Base-by-base conservation (phyloP, 2,888 invertebrate species). In the Sturmia bella region DNA sequence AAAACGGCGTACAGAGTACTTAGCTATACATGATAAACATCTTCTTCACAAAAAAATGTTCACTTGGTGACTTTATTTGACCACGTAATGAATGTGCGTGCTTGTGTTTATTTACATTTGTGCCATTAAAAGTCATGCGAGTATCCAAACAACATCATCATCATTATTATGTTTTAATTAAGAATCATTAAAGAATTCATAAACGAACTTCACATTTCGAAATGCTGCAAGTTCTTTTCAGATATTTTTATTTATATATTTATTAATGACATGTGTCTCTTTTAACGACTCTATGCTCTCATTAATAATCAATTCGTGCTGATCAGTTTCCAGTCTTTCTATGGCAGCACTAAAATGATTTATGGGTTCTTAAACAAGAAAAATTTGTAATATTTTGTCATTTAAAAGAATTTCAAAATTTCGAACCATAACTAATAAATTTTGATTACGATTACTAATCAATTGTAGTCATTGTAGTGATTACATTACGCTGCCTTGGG, bases 141-240 rank as follows among this genome's bases (percentile, higher is more conserved):
- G 12, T 7, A n/a, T 54, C 21, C 24, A 37, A 32, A 21, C 37
- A 45, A 19, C 32, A 70, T 64, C 48, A 56, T 64, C 48, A 56
- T 64, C 63, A 57, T 72, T 24, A 64, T 64, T 56, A 78, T 3
- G 63, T 78, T 78, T 78, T 72, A 70, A 72, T 78, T 78, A 64
- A 78, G 52, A 57, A 57, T 50, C 64, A 64, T 78, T 64, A 56
- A 78, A 50, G 21, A 59, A 59, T 61, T 61, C 24, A 48, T 39
- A 70, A 48, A 56, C 21, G 24, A 61, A 76, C 48, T 56, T 32
- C 32, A 32, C 15, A 56, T 56, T 57, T 27, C 3, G 27, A 64
- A 66, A n/a, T n/a, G n/a, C n/a, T n/a, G n/a, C n/a, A n/a, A n/a
- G 68, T 52, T 68, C 21, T 50, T 66, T 66, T 43, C 48, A 59